A percentile compares a stretch with the other conserved stretches of the same genome.
Conservation (phyloP, 2,888 invertebrate genomes). For the Drosophila mercatorum region DNA sequence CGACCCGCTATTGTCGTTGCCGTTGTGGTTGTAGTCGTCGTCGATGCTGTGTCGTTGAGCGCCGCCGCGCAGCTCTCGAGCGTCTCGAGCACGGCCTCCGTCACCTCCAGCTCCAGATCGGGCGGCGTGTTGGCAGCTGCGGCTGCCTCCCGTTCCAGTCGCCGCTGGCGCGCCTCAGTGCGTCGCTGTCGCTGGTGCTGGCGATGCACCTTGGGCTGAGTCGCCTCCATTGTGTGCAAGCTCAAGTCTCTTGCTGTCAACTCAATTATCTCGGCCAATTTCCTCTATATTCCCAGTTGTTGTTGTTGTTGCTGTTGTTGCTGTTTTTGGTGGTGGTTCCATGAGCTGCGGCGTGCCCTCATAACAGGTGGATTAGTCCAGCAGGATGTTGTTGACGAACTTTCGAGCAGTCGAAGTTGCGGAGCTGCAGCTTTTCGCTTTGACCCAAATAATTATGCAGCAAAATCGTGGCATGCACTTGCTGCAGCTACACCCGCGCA, state of each 20-base stretch:
- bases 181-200: conserved; percentile 83
- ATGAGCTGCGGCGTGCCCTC: conserved; percentile 50
- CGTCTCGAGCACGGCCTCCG: conserved; percentile 35
- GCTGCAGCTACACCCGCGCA: conserved; percentile 46
- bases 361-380: conserved; percentile 76
- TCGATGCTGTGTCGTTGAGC: conserved; percentile 47
- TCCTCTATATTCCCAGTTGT: conserved; percentile 1
- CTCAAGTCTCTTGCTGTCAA: conserved; percentile 8
- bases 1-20: conserved; percentile 56
- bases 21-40: conserved; percentile 38
- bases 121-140: conserved; percentile 60
- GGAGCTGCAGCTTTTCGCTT: conserved; percentile 68
- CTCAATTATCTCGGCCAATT: conserved; percentile 25
- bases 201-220: conserved; percentile 84
- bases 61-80: conserved; percentile 60
- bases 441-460: conserved; percentile 72
- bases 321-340: conserved; percentile 11
- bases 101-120: conserved; percentile 52
- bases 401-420: conserved; percentile 42
- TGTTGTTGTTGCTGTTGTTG: conserved; percentile 13
- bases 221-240: conserved; percentile 79
- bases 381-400: conserved; percentile 42
- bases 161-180: conserved; percentile 82
- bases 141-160: conserved; percentile 76
- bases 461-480: conserved; percentile 28